phyloP scores from a whole-genome alignment of 2,888 invertebrate species.

The Metallyticus violacea region DNA sequence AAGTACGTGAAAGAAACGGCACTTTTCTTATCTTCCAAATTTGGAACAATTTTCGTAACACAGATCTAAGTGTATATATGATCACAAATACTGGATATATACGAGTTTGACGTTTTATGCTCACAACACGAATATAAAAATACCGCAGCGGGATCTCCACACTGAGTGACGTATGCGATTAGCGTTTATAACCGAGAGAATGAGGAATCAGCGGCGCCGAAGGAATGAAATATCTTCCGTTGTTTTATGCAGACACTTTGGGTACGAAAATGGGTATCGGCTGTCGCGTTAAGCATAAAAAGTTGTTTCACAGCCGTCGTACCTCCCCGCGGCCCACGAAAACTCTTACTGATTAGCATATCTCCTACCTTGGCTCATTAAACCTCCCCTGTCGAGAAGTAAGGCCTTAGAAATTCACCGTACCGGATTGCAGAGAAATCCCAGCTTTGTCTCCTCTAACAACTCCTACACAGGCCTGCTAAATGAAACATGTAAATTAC shows the following conservation, averaged over 20 bases:
- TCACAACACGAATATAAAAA: too few species aligned
- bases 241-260: not conserved
- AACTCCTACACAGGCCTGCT: not conserved
- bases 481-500: not conserved
- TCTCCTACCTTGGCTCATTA: not conserved
- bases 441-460: not conserved
- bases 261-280: not conserved
- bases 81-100: too few species aligned
- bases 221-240: too few species aligned
- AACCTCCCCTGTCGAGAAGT: not conserved
- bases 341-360: too few species aligned
- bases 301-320: too few species aligned
- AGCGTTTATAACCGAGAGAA: too few species aligned
- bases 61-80: too few species aligned
- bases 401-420: not conserved
- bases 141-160: not conserved
- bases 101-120: too few species aligned
- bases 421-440: not conserved
- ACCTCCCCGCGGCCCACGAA: not conserved
- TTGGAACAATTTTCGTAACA: too few species aligned
- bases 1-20: too few species aligned
- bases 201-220: not conserved
- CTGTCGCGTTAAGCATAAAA: too few species aligned
- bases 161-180: not conserved
- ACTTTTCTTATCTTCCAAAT: too few species aligned